Evolutionary conservation across 1,140 invertebrate genomes (phyloP), one percentile per base, ranked within the genome.

Genomic region (Hypsibius dujardini): DNA sequence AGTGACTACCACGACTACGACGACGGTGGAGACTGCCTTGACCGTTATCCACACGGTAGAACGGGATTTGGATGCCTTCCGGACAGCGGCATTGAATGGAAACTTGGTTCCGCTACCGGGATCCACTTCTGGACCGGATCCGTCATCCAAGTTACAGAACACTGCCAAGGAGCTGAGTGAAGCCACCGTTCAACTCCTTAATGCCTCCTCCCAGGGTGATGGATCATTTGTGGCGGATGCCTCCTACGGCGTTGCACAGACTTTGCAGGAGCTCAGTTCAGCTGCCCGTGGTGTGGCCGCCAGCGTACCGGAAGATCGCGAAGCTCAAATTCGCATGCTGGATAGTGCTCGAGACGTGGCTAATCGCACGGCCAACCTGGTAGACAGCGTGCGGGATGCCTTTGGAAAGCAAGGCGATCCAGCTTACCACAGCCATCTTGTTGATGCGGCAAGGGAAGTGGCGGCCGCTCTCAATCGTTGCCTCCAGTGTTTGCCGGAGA

Each of bases 401-500:
- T 76, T 89, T 15, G 82, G 85, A 50, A 85, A 86, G 75, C 83
- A 84, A 0, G 81, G 83, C 40, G 79, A 81, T 72, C 80, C 82
- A 1, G 80, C 84, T 0, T 86, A 87, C 73, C 81, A 84, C 59
- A 79, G 81, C 0, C 81, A 83, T 72, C 79, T 89, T 2, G 82
- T 73, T 14, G 28, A 80, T 78, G 80, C 82, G 56, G 81, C 81
- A 3, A 80, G 81, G 71, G 75, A 76, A 15, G 80, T 83, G 28
- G 81, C 81, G 1, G 76, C 76, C 71, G 80, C 83, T 42, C 76
- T 84, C 1, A 82, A 82, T 72, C 80, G 79, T 73, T 84, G 83
- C 74, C 84, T 94, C 2, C 87, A 87, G 73, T 89, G 87, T 75
- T 82, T 94, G 56, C 90, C 92, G 7, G 90, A 91, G 0, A 90